A percentile compares a stretch with the other conserved stretches of the same genome.
Evolutionary conservation across 1,140 invertebrate genomes (phyloP).

Genomic region (Drosophila erecta): DNA sequence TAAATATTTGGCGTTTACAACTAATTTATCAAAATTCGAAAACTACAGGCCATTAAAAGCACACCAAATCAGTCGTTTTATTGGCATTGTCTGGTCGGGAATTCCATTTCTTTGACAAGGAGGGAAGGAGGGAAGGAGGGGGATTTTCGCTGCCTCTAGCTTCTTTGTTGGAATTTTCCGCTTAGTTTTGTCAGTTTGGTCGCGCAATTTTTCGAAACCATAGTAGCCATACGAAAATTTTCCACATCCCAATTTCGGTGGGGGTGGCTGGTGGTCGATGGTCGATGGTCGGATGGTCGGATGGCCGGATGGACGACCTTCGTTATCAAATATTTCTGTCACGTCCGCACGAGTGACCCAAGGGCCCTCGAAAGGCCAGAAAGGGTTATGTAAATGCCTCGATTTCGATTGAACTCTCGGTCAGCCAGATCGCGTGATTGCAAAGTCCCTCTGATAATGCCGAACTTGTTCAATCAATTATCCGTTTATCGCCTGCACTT

Average conservation of each 20-base stretch:
- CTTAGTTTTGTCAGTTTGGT: constrained; percentile 44
- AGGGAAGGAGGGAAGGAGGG: no score
- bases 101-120: constrained; percentile 3
- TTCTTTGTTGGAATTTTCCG: constrained; percentile 59
- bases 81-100: constrained; percentile 15
- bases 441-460: constrained; percentile 21
- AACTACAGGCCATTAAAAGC: constrained; percentile 18
- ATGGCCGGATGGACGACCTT: constrained; percentile 16
- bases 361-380: constrained; percentile 18
- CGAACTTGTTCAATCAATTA: constrained; percentile 46
- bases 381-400: constrained; percentile 39
- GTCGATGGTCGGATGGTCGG: no score
- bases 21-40: constrained; percentile 48
- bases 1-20: constrained; percentile 44
- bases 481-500: constrained; percentile 46
- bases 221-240: constrained; percentile 24
- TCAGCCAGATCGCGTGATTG: constrained; percentile 51
- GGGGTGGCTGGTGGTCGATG: background rate
- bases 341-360: constrained; percentile 47
- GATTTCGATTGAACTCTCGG: constrained; percentile 39
- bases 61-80: constrained; percentile 22
- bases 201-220: constrained; percentile 63
- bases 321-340: constrained; percentile 46
- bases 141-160: background rate
- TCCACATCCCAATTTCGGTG: constrained; percentile 13